Conservation (phyloP, 2,797 vertebrate species). For the Prunella strophiata region DNA sequence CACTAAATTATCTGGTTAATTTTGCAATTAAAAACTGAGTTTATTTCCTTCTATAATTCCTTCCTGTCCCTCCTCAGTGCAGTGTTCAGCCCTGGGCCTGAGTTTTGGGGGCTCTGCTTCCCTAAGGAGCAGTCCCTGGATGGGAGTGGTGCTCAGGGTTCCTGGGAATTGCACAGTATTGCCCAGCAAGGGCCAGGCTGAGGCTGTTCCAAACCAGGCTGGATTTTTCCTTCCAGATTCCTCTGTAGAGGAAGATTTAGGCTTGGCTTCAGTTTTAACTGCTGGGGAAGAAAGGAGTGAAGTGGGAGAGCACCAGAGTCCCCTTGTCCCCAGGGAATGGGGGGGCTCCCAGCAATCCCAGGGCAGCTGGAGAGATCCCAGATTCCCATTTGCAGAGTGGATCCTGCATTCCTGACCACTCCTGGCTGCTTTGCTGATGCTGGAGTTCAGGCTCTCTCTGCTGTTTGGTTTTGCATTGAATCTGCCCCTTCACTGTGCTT, state of each 20-base stretch:
- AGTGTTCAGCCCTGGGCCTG: not conserved
- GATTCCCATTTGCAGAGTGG: not conserved
- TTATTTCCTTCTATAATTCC: not conserved
- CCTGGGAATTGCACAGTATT: not conserved
- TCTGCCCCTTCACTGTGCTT: not conserved
- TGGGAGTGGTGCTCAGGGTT: not conserved
- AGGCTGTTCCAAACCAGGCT: not conserved
- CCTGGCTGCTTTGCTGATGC: not conserved
- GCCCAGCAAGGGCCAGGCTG: not conserved
- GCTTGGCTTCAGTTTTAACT: not conserved
- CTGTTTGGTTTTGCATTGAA: not conserved
- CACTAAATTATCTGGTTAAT: not conserved
- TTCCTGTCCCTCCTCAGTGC: not conserved
- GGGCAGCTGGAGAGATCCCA: not conserved
- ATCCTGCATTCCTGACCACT: not conserved
- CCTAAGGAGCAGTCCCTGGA: not conserved
- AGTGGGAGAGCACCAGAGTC: not conserved
- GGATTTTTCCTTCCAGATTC: not conserved
- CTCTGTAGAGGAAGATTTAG: not conserved
- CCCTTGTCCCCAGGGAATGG: not conserved
- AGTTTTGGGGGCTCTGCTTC: not conserved
- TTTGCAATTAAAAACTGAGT: not conserved
- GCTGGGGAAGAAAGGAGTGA: not conserved
- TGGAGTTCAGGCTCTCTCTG: not conserved
- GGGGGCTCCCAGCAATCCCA: not conserved